These are phyloP conservation scores for Rhynchomys soricoides DNA, from an alignment of 2,113 vertebrate genomes.

Conservation along the genomic window DNA sequence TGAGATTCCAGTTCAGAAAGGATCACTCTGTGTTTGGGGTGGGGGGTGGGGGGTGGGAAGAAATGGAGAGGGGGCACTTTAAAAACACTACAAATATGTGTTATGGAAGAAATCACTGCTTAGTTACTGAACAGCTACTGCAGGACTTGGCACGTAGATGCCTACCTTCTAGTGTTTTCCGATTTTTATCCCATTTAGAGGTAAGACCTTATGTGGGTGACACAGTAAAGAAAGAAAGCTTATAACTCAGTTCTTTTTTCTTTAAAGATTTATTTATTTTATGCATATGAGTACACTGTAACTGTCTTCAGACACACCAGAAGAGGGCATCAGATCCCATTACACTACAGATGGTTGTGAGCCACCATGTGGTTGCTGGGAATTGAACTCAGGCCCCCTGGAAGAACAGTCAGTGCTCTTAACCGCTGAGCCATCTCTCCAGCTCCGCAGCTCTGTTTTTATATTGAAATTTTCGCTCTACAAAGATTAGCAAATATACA, in stretches of 20 bases:
- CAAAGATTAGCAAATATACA: conserved; percentile 13
- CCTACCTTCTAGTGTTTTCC: not conserved
- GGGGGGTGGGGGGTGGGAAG: not conserved
- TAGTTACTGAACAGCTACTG: not conserved
- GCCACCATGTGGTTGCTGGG: too few species aligned
- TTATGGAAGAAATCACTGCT: conserved; percentile 27
- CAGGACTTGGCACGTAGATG: not conserved
- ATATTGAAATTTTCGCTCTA: not conserved
- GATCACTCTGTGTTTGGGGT: not conserved
- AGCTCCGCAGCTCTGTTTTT: not conserved
- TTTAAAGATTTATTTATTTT: too few species aligned
- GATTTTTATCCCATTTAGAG: conserved; percentile 30
- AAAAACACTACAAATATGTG: conserved; percentile 1
- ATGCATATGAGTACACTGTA: too few species aligned
- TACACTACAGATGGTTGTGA: too few species aligned
- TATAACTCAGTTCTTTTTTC: not conserved
- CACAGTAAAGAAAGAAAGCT: not conserved
- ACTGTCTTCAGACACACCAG: too few species aligned
- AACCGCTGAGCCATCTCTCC: too few species aligned
- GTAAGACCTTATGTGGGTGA: not conserved
- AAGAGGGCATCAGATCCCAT: too few species aligned
- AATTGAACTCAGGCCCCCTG: too few species aligned
- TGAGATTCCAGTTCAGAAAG: conserved; percentile 20
- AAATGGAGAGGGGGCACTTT: not conserved
- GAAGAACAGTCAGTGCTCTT: too few species aligned